phyloP scores from a whole-genome alignment of 2,113 vertebrate genomes.

The Corythoichthys haematopterus region DNA sequence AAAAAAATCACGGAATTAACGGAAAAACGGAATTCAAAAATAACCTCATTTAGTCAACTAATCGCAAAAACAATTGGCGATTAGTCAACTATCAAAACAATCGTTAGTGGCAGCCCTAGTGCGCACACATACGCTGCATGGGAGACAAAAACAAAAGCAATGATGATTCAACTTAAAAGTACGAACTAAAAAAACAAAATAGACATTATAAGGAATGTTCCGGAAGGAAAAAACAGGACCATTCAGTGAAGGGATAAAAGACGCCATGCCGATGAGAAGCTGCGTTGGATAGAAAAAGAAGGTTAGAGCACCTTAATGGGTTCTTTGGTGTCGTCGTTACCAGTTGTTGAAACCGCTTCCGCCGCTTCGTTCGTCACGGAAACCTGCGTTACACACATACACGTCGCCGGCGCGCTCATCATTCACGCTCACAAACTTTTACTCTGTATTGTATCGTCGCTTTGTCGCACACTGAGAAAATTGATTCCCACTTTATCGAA shows the following conservation, averaged over 20 bases:
- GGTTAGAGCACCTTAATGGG: slow-evolving; percentile 84
- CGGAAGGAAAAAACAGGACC: not conserved
- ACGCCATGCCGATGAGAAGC: slow-evolving; percentile 12
- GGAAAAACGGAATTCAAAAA: too few species aligned
- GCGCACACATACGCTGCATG: slow-evolving; percentile 66
- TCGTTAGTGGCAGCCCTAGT: not conserved
- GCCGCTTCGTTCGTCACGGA: slow-evolving; percentile 70
- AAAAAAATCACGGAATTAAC: too few species aligned
- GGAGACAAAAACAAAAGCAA: slow-evolving; percentile 68
- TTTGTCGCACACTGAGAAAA: not conserved
- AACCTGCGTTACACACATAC: slow-evolving; percentile 81
- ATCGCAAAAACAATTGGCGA: too few species aligned
- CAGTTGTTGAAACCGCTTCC: slow-evolving; percentile 8
- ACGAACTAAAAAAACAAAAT: slow-evolving; percentile 31
- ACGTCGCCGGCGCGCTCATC: slow-evolving; percentile 77
- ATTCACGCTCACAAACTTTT: slow-evolving; percentile 47
- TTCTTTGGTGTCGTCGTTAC: slow-evolving; percentile 74
- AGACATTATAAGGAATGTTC: slow-evolving; percentile 24
- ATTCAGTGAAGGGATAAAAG: not conserved
- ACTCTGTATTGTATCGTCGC: not conserved
- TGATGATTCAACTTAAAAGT: slow-evolving; percentile 74
- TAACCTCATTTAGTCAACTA: too few species aligned
- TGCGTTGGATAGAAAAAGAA: slow-evolving; percentile 36
- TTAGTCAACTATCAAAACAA: too few species aligned
- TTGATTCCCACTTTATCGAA: too few species aligned